Percentiles rank a stretch among this genome's conserved stretches.
Conservation (phyloP, 2,797 vertebrate species). For the Tiaroga cobitis region DNA sequence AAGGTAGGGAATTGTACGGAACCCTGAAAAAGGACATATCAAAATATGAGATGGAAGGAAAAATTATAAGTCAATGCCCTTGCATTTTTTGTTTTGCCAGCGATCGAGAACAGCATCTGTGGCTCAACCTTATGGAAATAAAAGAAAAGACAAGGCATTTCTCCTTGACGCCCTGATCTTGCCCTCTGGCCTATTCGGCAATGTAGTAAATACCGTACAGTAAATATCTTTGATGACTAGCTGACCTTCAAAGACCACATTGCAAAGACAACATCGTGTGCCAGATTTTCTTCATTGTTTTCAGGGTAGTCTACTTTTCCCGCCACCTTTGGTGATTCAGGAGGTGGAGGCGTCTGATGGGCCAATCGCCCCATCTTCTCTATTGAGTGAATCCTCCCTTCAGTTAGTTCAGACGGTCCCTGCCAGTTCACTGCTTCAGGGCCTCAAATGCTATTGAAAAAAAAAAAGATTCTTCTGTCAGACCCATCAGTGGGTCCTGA, state of each 20-base stretch:
- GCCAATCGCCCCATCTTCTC: not conserved
- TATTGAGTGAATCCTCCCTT: not conserved
- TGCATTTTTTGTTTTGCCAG: not conserved
- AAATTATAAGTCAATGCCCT: not conserved
- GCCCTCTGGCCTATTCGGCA: not conserved
- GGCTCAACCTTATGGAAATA: not conserved
- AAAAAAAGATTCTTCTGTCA: no score
- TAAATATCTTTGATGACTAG: no score
- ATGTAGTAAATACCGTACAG: not conserved
- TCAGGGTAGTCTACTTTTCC: not conserved
- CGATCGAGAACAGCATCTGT: not conserved
- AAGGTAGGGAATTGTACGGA: not conserved
- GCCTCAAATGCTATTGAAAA: not conserved
- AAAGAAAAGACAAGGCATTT: not conserved
- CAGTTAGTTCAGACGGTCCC: not conserved
- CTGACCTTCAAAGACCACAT: no score
- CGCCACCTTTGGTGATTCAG: not conserved
- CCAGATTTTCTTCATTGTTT: no score
- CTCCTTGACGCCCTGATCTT: not conserved
- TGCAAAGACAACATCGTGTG: no score
- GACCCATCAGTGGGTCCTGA: no score
- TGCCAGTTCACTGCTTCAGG: not conserved
- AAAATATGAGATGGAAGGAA: not conserved
- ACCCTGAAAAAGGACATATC: not conserved
- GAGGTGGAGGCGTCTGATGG: not conserved